Evolutionary conservation across 1,140 invertebrate genomes (phyloP).

Genomic region (Heliconius congener): DNA sequence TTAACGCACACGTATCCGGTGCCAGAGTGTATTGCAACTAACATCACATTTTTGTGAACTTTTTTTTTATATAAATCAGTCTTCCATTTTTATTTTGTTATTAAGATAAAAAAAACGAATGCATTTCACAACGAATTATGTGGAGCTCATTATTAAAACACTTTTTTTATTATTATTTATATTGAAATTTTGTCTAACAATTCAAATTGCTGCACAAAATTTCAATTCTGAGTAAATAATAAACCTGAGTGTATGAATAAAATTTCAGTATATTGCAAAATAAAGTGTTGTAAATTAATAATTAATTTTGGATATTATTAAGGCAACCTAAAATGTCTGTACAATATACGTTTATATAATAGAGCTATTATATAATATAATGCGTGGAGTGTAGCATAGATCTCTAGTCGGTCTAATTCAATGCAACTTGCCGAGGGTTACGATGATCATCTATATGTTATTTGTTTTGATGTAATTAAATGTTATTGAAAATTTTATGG

Average conservation of each 20-base stretch:
- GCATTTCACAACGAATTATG: slow-evolving; percentile 22
- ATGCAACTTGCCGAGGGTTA: slow-evolving; percentile 74
- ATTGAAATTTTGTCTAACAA: not conserved
- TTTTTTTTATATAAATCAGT: slow-evolving; percentile 26
- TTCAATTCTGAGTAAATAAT: not conserved
- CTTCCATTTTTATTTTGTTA: slow-evolving; percentile 20
- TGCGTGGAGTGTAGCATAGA: slow-evolving; percentile 40
- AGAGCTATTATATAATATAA: not conserved
- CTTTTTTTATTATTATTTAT: not conserved
- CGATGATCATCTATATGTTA: slow-evolving; percentile 70
- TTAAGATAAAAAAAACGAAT: slow-evolving; percentile 11
- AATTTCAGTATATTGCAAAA: not conserved
- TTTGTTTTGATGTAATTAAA: slow-evolving; percentile 81
- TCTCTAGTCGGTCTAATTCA: slow-evolving; percentile 74
- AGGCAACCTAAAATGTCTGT: not conserved
- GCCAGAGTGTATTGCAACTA: slow-evolving; percentile 4
- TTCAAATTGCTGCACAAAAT: not conserved
- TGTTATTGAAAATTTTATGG: slow-evolving; percentile 66
- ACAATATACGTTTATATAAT: not conserved
- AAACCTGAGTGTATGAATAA: not conserved
- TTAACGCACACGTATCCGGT: not conserved
- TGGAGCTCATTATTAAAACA: not conserved
- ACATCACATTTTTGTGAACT: slow-evolving; percentile 24
- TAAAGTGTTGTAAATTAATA: not conserved
- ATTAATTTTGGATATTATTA: not conserved